Evolutionary conservation across 2,888 invertebrate species (phyloP).

Genomic region (Eristalinus sepulchralis): DNA sequence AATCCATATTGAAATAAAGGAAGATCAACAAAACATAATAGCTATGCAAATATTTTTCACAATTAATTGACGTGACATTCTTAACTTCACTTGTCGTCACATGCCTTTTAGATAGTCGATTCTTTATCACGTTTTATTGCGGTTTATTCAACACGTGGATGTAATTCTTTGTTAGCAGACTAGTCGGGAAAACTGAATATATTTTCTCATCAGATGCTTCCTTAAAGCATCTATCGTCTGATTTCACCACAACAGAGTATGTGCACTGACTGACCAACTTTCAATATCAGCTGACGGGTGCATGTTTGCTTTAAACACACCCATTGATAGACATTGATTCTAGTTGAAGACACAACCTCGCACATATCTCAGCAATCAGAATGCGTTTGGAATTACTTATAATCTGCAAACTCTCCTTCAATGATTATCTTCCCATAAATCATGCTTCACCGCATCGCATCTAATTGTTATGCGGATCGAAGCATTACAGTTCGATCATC

Average conservation of each 20-base stretch:
- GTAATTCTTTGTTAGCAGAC: neutral
- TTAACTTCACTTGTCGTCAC: neutral
- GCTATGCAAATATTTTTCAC: conserved; percentile 11
- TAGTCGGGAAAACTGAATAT: neutral
- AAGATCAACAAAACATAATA: conserved; percentile 4
- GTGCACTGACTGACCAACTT: too few species aligned
- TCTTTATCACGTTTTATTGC: conserved; percentile 37
- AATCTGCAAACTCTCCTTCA: neutral
- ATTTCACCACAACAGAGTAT: neutral
- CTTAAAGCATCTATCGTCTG: too few species aligned
- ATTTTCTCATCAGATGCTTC: neutral
- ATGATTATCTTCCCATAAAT: conserved; percentile 41
- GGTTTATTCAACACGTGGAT: conserved; percentile 34
- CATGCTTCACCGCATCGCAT: conserved; percentile 52
- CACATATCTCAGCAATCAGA: conserved; percentile 10
- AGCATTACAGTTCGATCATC: conserved; percentile 45
- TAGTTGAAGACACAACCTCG: conserved; percentile 43
- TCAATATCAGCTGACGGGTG: neutral
- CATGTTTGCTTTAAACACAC: neutral
- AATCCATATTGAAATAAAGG: neutral
- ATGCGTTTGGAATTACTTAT: conserved; percentile 46
- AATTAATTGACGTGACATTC: conserved; percentile 1
- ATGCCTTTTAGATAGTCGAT: neutral
- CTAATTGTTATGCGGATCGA: conserved; percentile 61
- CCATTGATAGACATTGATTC: conserved; percentile 10